Evolutionary conservation across 2,113 vertebrate genomes (phyloP).

Genomic region (Myxocyprinus asiaticus): DNA sequence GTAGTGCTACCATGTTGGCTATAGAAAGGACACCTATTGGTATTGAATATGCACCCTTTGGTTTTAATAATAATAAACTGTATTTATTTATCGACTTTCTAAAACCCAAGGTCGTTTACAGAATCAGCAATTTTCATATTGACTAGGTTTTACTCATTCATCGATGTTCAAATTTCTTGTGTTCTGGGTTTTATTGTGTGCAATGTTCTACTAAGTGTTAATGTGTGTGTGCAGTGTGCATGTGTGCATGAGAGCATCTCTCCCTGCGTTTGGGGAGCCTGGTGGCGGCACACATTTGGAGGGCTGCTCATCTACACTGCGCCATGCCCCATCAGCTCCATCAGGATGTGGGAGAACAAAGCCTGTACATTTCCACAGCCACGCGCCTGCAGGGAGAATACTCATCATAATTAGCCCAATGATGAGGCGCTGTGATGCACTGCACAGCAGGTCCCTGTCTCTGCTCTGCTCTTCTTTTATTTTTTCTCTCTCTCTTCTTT

Average conservation of each 20-base stretch:
- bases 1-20: too few species aligned
- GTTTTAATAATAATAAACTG: too few species aligned
- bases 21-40: too few species aligned
- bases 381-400: conserved; percentile 77
- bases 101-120: too few species aligned
- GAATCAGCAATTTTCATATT: neutral
- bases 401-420: conserved; percentile 83
- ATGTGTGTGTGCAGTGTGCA: conserved; percentile 39
- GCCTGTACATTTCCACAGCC: conserved; percentile 75
- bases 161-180: conserved; percentile 32
- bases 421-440: conserved; percentile 75
- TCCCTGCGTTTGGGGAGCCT: conserved; percentile 42
- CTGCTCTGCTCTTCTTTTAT: conserved; percentile 46
- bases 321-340: conserved; percentile 77
- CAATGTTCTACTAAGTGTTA: conserved; percentile 33
- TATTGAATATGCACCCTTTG: too few species aligned
- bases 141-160: conserved; percentile 27
- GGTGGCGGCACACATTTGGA: conserved; percentile 50
- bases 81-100: too few species aligned
- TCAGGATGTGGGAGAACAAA: conserved; percentile 79
- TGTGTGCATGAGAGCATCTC: conserved; percentile 23
- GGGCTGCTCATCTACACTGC: conserved; percentile 72
- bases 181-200: conserved; percentile 42
- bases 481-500: conserved; percentile 27
- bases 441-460: conserved; percentile 73